Evolutionary conservation across 2,113 vertebrate genomes (phyloP).

Genomic region (Taxidea taxus): DNA sequence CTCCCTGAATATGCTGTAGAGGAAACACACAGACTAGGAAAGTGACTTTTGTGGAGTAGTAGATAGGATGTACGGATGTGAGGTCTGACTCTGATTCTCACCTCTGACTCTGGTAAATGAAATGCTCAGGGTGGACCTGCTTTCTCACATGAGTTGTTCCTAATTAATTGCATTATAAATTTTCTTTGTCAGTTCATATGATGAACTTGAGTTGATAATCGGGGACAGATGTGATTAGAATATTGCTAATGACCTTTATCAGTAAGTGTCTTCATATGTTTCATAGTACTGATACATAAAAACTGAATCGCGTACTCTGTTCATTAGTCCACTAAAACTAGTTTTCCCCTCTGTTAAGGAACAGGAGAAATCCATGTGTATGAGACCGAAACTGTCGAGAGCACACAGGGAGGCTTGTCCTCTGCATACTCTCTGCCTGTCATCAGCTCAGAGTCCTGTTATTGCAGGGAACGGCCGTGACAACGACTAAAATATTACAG

Average conservation of each 20-base stretch:
- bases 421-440: neutral
- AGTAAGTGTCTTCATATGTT: neutral
- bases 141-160: neutral
- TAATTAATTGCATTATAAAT: neutral
- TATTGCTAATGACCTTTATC: conserved; percentile 13
- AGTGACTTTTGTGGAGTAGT: neutral
- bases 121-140: neutral
- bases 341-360: conserved; percentile 26
- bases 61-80: neutral
- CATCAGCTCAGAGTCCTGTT: neutral
- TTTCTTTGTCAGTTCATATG: neutral
- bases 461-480: conserved; percentile 8
- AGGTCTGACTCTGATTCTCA: neutral
- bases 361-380: neutral
- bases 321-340: conserved; percentile 30
- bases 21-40: neutral
- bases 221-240: neutral
- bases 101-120: neutral
- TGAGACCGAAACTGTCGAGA: neutral
- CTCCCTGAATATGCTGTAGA: neutral
- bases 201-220: neutral
- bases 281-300: neutral
- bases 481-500: neutral
- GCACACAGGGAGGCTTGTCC: neutral
- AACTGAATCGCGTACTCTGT: neutral